These are phyloP conservation scores for Pseudomyrmex pallidus DNA, from an alignment of 1,140 invertebrate species.

Conservation along the genomic window DNA sequence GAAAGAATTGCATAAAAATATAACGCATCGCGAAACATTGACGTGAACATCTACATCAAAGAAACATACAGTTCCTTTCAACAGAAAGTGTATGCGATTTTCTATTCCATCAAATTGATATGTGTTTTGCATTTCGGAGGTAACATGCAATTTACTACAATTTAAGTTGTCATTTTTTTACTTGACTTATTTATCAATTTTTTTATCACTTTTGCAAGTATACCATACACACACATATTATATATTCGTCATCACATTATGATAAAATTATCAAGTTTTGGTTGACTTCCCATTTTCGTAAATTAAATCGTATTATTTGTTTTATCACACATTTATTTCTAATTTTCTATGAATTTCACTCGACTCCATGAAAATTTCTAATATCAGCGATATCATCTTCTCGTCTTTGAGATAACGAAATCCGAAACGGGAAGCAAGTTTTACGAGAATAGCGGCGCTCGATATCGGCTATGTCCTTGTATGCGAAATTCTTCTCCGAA, in stretches of 20 bases:
- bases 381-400: conserved; percentile 5
- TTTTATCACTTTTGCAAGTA: no score
- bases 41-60: background rate
- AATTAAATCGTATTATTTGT: background rate
- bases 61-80: conserved; percentile 4
- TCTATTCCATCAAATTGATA: background rate
- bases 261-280: no score
- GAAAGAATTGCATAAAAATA: conserved; percentile 38
- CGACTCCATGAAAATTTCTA: conserved; percentile 54
- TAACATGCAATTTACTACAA: background rate
- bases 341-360: background rate
- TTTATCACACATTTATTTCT: background rate
- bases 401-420: conserved; percentile 22
- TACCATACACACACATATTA: background rate
- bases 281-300: background rate
- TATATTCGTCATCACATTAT: background rate
- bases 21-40: conserved; percentile 15
- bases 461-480: conserved; percentile 40
- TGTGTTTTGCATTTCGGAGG: background rate
- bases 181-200: background rate
- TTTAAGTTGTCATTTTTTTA: background rate
- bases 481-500: conserved; percentile 54
- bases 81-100: background rate
- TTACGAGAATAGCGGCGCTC: conserved; percentile 16
- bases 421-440: conserved; percentile 37